A percentile compares a stretch with the other conserved stretches of the same genome.
Conservation (phyloP, 2,888 invertebrate genomes). For the Plebejus argus region DNA sequence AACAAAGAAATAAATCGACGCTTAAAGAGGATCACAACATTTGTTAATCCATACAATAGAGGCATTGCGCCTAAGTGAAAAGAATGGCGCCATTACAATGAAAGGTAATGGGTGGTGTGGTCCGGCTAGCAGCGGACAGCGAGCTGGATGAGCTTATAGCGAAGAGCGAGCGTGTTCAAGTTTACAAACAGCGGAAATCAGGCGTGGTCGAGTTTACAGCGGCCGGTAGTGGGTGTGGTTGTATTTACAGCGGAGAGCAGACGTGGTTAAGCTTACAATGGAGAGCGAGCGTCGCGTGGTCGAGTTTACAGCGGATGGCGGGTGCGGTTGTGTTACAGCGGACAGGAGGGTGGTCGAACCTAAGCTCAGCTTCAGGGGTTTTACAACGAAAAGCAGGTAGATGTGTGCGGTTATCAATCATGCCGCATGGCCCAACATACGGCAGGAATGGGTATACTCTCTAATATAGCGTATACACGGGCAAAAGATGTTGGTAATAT, state of each 20-base stretch:
- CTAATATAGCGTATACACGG: no score
- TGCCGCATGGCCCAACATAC: no score
- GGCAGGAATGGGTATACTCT: no score
- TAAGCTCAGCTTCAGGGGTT: no score
- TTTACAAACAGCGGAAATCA: no score
- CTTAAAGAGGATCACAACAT: conserved; percentile 6
- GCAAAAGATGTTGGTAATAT: no score
- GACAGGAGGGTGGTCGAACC: background rate
- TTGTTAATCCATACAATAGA: conserved; percentile 8
- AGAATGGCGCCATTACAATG: background rate
- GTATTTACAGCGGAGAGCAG: background rate
- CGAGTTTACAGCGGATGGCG: background rate
- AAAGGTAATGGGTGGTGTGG: background rate
- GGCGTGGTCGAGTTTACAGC: no score
- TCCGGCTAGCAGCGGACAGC: background rate
- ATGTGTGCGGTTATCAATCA: background rate
- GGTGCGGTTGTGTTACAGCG: background rate
- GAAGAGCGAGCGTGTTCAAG: background rate
- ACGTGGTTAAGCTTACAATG: background rate
- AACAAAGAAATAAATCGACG: background rate
- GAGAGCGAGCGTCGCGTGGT: background rate
- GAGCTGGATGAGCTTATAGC: background rate
- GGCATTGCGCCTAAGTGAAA: background rate
- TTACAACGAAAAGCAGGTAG: background rate
- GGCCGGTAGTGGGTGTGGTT: background rate